These are phyloP conservation scores for Toxotes chatareus DNA, from an alignment of 2,113 vertebrate genomes.

Conservation along the genomic window DNA sequence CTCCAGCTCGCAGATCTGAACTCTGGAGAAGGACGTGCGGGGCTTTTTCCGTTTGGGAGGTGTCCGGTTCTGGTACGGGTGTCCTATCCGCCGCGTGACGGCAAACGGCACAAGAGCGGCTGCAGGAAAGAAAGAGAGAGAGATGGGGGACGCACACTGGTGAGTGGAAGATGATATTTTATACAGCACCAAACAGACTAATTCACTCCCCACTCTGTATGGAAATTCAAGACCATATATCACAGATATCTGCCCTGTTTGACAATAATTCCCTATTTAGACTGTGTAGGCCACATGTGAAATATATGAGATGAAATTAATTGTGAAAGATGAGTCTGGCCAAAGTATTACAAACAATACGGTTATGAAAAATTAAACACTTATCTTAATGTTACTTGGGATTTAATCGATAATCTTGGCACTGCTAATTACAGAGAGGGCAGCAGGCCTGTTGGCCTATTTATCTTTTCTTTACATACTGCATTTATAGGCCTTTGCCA, in stretches of 20 bases:
- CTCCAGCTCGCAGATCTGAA: conserved; percentile 98
- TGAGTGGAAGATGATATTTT: conserved; percentile 41
- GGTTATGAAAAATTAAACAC: neutral
- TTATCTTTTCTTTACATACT: neutral
- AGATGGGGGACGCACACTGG: conserved; percentile 14
- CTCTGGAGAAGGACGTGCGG: conserved; percentile 95
- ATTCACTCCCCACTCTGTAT: conserved; percentile 49
- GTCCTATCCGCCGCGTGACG: conserved; percentile 97
- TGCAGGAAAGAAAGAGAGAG: conserved; percentile 78
- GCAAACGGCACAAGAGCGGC: conserved; percentile 96
- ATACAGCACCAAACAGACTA: conserved; percentile 31
- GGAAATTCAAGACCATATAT: conserved; percentile 48
- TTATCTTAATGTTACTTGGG: conserved; percentile 4
- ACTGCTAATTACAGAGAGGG: conserved; percentile 5
- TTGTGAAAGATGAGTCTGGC: conserved; percentile 19
- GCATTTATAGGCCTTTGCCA: neutral
- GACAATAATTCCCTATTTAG: conserved; percentile 41
- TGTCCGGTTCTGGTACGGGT: conserved; percentile 90
- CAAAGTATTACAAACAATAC: conserved; percentile 25
- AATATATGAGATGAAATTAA: conserved; percentile 24
- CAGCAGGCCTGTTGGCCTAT: conserved; percentile 12
- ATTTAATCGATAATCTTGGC: neutral
- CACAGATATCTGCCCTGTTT: conserved; percentile 38
- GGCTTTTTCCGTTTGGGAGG: conserved; percentile 99
- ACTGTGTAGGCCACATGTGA: conserved; percentile 43